Evolutionary conservation across 2,888 invertebrate species (phyloP).

Genomic region (Mayetiola destructor): DNA sequence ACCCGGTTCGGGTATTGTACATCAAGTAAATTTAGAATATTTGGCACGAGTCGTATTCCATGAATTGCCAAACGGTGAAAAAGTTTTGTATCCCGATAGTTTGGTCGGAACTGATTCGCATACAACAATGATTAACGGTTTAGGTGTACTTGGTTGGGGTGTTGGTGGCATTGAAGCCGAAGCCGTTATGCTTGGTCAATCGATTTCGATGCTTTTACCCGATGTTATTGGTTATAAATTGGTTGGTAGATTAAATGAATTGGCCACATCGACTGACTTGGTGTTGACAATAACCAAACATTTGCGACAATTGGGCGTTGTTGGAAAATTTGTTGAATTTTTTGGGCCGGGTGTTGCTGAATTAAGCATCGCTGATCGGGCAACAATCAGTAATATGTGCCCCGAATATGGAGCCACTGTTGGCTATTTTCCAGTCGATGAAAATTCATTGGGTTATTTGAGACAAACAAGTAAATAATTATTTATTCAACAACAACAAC

Average conservation of each 20-base stretch:
- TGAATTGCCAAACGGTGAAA: conserved; percentile 31
- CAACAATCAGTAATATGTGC: conserved; percentile 98
- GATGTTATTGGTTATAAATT: conserved; percentile 91
- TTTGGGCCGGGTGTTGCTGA: conserved; percentile 86
- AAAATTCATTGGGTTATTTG: conserved; percentile 65
- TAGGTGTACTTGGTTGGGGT: conserved; percentile 95
- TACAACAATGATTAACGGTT: conserved; percentile 97
- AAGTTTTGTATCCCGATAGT: conserved; percentile 69
- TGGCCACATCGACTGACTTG: conserved; percentile 84
- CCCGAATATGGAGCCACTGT: conserved; percentile 96
- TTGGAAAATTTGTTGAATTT: conserved; percentile 98
- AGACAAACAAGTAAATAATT: conserved; percentile 56
- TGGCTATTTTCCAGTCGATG: conserved; percentile 87
- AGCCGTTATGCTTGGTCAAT: conserved; percentile 96
- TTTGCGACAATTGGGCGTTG: conserved; percentile 84
- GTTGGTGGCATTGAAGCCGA: conserved; percentile 96
- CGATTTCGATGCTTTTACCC: conserved; percentile 92
- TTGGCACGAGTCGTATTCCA: conserved; percentile 81
- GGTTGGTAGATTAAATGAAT: conserved; percentile 60
- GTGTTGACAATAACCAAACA: conserved; percentile 95
- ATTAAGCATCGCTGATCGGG: conserved; percentile 88
- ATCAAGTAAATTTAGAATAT: conserved; percentile 96
- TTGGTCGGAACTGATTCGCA: conserved; percentile 97
- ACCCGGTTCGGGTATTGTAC: conserved; percentile 95
- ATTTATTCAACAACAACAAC: background rate